Base-by-base conservation (phyloP, 2,113 vertebrate genomes). In the Boleophthalmus pectinirostris region DNA sequence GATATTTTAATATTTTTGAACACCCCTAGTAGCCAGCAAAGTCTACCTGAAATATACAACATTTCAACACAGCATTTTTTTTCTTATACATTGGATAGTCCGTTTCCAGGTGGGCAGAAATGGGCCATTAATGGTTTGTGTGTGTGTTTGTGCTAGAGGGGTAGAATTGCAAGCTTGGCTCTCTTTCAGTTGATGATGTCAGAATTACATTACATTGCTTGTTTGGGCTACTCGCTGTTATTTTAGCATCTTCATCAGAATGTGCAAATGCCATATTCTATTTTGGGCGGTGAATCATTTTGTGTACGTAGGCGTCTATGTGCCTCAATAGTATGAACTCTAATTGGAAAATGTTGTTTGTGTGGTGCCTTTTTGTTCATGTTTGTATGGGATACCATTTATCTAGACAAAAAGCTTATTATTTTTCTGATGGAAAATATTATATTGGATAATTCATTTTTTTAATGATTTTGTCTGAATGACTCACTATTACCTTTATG, bases 161-260 rank as follows among this genome's bases (percentile, higher is more conserved):
- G 3, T 14, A 43, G 18, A 64, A 64, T 43, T 38, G 33, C 61
- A 66, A 43, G 43, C 61, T 64, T 9, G 61, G 15, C 14, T 25
- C 21, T 47, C 46, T 46, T 66, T 46, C 38, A 25, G 33, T 66
- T 46, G 65, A 47, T 66, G n/a, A 66, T 66, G 65, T 66, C 65
- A 66, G 65, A 46, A 47, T 66, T 66, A 16, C 65, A 46, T 66
- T 66, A 45, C 43, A 45, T 43, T 46, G 65, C 65, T 47, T 24
- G 38, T 66, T 23, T 11, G 35, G 38, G 7, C 43, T 9, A 15
- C 60, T 7, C 43, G 12, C 43, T 47, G 38, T 61, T 61, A 61
- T 64, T 64, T 63, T 64, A 64, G 61, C 29, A 64, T 64, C 61
- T 64, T 64, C 61, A 64, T 64, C 61, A 64, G 18, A 64, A 64